Base-by-base conservation (phyloP, 2,888 invertebrate species). In the Caenorhabditis sulstoni region DNA sequence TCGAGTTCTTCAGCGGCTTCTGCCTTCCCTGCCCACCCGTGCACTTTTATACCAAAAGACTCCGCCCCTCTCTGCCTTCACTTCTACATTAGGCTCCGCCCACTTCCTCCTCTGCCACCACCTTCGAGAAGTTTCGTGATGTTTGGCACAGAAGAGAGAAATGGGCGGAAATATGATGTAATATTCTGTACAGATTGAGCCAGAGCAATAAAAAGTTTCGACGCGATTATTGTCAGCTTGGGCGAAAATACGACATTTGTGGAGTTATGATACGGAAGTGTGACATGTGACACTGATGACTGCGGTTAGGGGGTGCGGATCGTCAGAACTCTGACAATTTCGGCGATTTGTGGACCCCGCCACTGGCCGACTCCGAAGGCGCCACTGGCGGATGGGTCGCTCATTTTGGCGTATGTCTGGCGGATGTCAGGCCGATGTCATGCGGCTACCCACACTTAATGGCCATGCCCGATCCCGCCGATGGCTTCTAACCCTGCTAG, bases 121-220 rank as follows among this genome's bases (percentile, higher is more conserved):
- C n/a, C n/a, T n/a, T n/a, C n/a, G 22, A 39, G 47, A 66, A 57
- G 45, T 55, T 29, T 3, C 39, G 49, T 67, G 66, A 67, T 67
- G 66, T 58, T 67, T 67, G 67, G 35, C 8, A 44, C 29, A 44
- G 7, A 14, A 3, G 29, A 29, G 12, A 50, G 49, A 39, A 52
- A 5, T 14, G 11, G 23, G 4, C 9, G 4, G 0, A 23, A 52
- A 23, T 52, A 59, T 68, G 68, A 68, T 68, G 68, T 68, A 68
- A 59, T 59, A 41, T 52, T 59, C 37, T 22, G 49, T 22, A 41
- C 7, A n/a, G 47, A 22, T 58, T 37, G 18, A 37, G 47, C 23
- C 18, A 65, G 55, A 50, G 47, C 3, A 55, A n/a, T 18, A n/a
- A 35, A 35, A 50, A 23, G 8, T 23, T 44, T 18, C 5, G 35